Percentiles rank a stretch among this genome's conserved stretches.
phyloP scores from a whole-genome alignment of 2,797 vertebrate genomes.

The Aulostomus chinensis region DNA sequence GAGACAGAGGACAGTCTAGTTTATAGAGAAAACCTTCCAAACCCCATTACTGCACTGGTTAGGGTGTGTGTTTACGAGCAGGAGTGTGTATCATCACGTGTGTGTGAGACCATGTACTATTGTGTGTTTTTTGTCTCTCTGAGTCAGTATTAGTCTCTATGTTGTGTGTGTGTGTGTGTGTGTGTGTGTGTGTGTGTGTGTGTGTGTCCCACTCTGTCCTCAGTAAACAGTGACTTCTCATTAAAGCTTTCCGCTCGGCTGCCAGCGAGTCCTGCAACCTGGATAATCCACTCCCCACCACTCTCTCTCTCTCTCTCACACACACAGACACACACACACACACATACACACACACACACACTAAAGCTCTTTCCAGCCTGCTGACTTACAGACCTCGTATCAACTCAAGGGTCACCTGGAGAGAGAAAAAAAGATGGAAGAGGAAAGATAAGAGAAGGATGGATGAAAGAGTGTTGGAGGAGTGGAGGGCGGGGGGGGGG shows the following conservation, averaged over 20 bases:
- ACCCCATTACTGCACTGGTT: constrained; percentile 65
- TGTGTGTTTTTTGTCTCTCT: constrained; percentile 19
- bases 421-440: constrained; percentile 11
- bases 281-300: constrained; percentile 68
- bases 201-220: constrained; percentile 57
- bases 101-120: constrained; percentile 13
- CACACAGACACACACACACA: constrained; percentile 22
- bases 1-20: constrained; percentile 59
- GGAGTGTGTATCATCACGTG: constrained; percentile 33
- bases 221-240: constrained; percentile 71
- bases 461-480: background rate
- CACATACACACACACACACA: constrained; percentile 17
- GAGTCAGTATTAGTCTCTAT: constrained; percentile 19
- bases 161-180: constrained; percentile 16
- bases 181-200: constrained; percentile 28
- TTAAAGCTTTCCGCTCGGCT: constrained; percentile 73
- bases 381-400: constrained; percentile 45
- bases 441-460: constrained; percentile 5
- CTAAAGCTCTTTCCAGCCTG: constrained; percentile 45
- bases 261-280: constrained; percentile 62
- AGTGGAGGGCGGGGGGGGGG: too few species aligned
- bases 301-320: constrained; percentile 28
- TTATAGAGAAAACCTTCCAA: constrained; percentile 64
- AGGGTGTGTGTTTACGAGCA: constrained; percentile 36
- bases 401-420: constrained; percentile 55